Evolutionary conservation across 2,888 invertebrate genomes (phyloP), one percentile per base, ranked within the genome.

Genomic region (Aelia acuminata): DNA sequence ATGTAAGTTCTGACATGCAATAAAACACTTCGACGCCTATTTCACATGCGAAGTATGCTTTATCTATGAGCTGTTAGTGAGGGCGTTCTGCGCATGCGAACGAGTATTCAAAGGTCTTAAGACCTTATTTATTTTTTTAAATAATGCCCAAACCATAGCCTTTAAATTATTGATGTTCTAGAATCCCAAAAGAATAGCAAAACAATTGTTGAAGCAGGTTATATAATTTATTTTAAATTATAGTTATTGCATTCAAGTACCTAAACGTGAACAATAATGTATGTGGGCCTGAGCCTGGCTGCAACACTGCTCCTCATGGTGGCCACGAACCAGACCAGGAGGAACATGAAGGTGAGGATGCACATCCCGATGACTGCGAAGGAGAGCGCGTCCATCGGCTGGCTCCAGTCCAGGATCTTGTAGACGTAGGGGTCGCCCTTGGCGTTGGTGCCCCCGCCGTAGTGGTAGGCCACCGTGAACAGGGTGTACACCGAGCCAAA

Each of bases 351-450:
- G 43, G 7, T 47, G n/a, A 80, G 80, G 22, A 80, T 80, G 80
- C 80, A 80, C 80, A 80, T 80, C 22, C 80, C 80, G 80, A 80
- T 80, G n/a, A 80, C 80, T 0, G 80, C 80, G n/a, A 80, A 80
- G 43, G 80, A 80, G 3, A 80, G n/a, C 5, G 80, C 80, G 35
- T 80, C 80, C 80, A 43, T 80, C n/a, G 80, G 80, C 43, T 80
- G 39, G 80, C n/a, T 80, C 80, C 80, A 80, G 10, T 80, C 80
- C 22, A 80, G 43, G n/a, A 80, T 80, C 80, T 80, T 39, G 80
- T 80, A 80, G 80, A 80, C 80, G 22, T 80, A 80, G 22, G 43
- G 43, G 3, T 80, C n/a, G 2, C 80, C 80, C 20, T 80, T 80
- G 15, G 80, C 80, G 43, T 80, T 80, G n/a, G 80, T 80, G 2